Conservation (phyloP, 2,113 vertebrate genomes). For the Trinectes maculatus region DNA sequence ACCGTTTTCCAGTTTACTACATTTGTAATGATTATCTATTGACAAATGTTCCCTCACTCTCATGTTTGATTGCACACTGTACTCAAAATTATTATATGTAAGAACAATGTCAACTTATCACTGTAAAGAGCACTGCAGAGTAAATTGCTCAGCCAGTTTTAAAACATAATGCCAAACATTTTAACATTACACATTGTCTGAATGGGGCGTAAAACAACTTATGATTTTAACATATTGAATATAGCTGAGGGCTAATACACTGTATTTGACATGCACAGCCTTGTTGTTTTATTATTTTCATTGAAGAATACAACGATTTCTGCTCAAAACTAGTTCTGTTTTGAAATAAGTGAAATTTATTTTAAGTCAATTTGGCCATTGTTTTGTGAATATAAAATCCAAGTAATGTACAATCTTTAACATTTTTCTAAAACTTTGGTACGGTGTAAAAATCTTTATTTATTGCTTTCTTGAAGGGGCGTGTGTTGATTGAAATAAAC, state of each 20-base stretch:
- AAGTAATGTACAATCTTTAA: conserved; percentile 4
- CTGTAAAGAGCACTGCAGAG: not conserved
- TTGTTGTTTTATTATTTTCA: not conserved
- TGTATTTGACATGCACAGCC: not conserved
- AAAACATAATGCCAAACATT: not conserved
- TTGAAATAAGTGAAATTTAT: too few species aligned
- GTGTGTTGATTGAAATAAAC: conserved; percentile 57
- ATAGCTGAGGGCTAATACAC: too few species aligned
- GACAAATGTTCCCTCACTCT: not conserved
- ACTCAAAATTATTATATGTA: not conserved
- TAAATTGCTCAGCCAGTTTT: not conserved
- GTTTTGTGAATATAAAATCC: not conserved
- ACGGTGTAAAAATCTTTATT: conserved; percentile 36
- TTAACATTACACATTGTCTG: not conserved
- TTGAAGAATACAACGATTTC: too few species aligned
- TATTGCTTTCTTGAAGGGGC: conserved; percentile 30
- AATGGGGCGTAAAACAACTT: not conserved
- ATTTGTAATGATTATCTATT: not conserved
- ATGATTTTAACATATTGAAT: too few species aligned
- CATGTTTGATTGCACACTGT: not conserved
- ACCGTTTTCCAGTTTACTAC: too few species aligned
- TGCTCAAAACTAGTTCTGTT: too few species aligned
- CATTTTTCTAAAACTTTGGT: conserved; percentile 20
- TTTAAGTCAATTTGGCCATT: not conserved
- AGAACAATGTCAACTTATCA: conserved; percentile 1